Evolutionary conservation across 2,888 invertebrate species (phyloP), one percentile per base, ranked within the genome.

Genomic region (Crossocerus cetratus): DNA sequence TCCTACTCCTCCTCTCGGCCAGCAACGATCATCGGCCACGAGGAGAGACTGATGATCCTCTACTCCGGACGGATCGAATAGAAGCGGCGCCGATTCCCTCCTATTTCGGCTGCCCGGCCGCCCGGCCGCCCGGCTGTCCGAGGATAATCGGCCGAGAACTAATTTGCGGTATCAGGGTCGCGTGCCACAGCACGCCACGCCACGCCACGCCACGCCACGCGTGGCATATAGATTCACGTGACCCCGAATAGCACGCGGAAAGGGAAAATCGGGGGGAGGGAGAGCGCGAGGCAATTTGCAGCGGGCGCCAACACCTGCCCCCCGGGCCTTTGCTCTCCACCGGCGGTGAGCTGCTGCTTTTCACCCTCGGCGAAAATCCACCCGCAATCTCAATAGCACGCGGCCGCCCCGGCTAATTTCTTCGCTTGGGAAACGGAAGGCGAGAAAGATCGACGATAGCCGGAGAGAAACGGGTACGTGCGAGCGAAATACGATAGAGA

Each of bases 351-450:
- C n/a, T n/a, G 16, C 16, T 4, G 49, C 32, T 32, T 32, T 32
- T 32, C 32, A 32, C 8, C 32, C 32, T 5, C 32, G 32, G 32
- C 53, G 57, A 32, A 23, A 44, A 49, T 55, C 43, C 43, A 16
- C 14, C 18, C 44, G 23, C 42, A 57, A 54, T 21, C 22, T 49
- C n/a, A 55, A 70, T 73, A 58, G 16, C 23, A 53, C 45, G 4
- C 43, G 32, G 32, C 32, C 8, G 60, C 21, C 60, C 32, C 8
- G 60, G 32, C 60, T 44, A 65, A 66, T 65, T 61, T 63, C 72
- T 76, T 74, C 45, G 65, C 32, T n/a, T 53, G 44, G 55, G 68
- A 57, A 14, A 20, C 23, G 32, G 32, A 32, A 8, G 32, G 32
- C 5, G 32, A 32, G 32, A 32, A 32, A 32, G 32, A 14, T 67